phyloP scores from a whole-genome alignment of 2,797 vertebrate species.

The Molossus molossus region DNA sequence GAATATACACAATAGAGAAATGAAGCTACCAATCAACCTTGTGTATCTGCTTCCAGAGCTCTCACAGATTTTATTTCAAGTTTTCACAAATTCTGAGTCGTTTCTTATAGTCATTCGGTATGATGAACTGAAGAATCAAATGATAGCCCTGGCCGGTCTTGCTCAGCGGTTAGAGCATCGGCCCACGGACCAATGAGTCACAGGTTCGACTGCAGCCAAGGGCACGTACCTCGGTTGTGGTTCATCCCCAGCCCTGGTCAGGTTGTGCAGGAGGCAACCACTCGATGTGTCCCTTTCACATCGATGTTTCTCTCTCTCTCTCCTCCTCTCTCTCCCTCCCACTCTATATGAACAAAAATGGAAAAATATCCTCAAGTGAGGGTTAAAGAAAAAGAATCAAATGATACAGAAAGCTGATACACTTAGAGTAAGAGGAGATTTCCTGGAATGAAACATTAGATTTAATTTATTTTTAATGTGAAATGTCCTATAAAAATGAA shows the following conservation, averaged over 20 bases:
- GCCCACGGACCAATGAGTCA: no score
- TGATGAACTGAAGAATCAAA: constrained; percentile 23
- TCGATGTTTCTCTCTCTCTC: no score
- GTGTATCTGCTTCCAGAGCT: not conserved
- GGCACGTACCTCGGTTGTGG: no score
- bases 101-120: constrained; percentile 40
- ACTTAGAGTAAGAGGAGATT: not conserved
- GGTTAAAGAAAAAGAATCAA: not conserved
- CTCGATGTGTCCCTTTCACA: no score
- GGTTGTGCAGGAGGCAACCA: no score
- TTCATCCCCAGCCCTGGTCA: no score
- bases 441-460: constrained; percentile 65
- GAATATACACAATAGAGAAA: constrained; percentile 1
- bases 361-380: no score
- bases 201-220: no score
- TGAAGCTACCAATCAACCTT: not conserved
- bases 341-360: no score
- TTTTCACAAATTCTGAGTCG: constrained; percentile 55
- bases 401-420: not conserved
- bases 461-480: constrained; percentile 24
- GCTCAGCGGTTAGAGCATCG: no score
- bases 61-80: constrained; percentile 37
- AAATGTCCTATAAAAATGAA: constrained; percentile 65
- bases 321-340: no score
- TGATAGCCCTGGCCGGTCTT: not conserved